Evolutionary conservation across 1,140 invertebrate species (phyloP).

Genomic region (Eumeta japonica): DNA sequence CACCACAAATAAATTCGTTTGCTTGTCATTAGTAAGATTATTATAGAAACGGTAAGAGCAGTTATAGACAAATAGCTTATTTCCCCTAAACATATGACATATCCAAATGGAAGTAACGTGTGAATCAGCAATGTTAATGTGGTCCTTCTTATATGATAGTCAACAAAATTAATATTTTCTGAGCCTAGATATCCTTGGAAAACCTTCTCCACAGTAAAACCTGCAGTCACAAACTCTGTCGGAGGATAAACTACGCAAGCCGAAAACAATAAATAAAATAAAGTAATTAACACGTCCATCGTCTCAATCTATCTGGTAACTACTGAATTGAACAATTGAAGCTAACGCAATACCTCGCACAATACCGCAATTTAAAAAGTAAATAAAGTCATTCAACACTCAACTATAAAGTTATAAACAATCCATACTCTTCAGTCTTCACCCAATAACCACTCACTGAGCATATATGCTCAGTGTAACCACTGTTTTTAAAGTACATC

Average conservation of each 20-base stretch:
- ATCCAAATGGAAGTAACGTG: conserved; percentile 65
- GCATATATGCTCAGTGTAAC: too few relatives aligned
- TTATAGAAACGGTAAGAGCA: conserved; percentile 25
- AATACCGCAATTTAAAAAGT: too few relatives aligned
- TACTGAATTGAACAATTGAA: too few relatives aligned
- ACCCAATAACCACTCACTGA: background rate
- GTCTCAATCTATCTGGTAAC: too few relatives aligned
- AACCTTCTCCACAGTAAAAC: conserved; percentile 69
- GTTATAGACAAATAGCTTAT: conserved; percentile 36
- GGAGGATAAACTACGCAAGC: conserved; percentile 74
- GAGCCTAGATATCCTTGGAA: conserved; percentile 66
- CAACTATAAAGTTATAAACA: background rate
- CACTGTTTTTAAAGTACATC: too few relatives aligned
- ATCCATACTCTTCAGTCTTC: background rate
- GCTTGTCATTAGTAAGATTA: conserved; percentile 30
- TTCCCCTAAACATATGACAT: conserved; percentile 39
- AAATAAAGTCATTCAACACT: too few relatives aligned
- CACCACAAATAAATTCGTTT: conserved; percentile 66
- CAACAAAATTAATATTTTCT: conserved; percentile 68
- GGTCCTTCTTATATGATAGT: conserved; percentile 71
- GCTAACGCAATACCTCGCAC: too few relatives aligned
- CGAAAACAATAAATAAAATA: conserved; percentile 69
- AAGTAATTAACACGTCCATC: conserved; percentile 60
- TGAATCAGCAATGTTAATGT: conserved; percentile 67
- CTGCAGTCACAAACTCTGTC: conserved; percentile 71